Base-by-base conservation (phyloP, 2,113 vertebrate species). In the Eupsittula cactorum region DNA sequence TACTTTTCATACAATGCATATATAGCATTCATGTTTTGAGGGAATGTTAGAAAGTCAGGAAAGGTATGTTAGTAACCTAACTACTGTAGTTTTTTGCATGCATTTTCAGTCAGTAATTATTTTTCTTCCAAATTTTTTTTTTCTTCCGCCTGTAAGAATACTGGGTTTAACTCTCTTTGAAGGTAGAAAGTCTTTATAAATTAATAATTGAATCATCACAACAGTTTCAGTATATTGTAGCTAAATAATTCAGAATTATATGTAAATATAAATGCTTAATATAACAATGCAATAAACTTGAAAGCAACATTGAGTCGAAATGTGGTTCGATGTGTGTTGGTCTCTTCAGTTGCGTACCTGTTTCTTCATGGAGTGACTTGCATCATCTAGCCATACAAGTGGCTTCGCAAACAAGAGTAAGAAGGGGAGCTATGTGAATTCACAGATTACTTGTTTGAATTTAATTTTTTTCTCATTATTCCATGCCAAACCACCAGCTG, bases 261-360 rank as follows among this genome's bases (percentile, higher is more conserved):
- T 95, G 94, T 96, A 95, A 97, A 96, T 94, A 96, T 25, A 81
- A 95, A 93, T 84, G 89, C 68, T 92, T 96, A 96, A 94, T 87
- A 88, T 92, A 97, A 89, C 74, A 91, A 74, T 63, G 59, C 10
- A 53, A 68, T 86, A 86, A 86, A 86, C 52, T 14, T 89, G 55
- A 94, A 88, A 86, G 37, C 39, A 52, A 80, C 33, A 35, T 23
- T 59, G 82, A 83, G 25, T 23, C 49, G 28, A 77, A 25, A 44
- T 79, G 49, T 78, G 41, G 41, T 81, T 86, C 50, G 24, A 2
- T 53, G 49, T 80, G 44, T 77, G 16, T 47, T 71, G 44, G 13
- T 85, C 74, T 90, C 37, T 92, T 82, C 52, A 55, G 16, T 31
- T 75, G 52, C 47, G 4, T 84, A 35, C 42, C 16, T 69, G 2